Base-by-base conservation (phyloP, 1,140 invertebrate genomes). In the Eciton burchellii region DNA sequence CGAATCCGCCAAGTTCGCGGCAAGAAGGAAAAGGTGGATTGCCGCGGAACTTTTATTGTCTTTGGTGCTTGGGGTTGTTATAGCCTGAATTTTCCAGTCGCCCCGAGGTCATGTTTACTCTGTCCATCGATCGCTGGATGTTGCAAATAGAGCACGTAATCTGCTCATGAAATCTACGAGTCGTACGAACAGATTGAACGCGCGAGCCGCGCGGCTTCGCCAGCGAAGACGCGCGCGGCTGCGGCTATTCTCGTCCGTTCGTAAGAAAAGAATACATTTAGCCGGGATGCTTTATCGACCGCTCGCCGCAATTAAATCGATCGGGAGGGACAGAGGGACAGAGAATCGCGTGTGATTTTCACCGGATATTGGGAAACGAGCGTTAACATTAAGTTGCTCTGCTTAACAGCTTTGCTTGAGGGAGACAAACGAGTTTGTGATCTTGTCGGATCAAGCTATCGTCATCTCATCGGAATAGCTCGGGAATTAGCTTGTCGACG, bases 101-200 rank as follows among this genome's bases (percentile, higher is more conserved):
- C 24, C 21, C 66, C 74, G 63, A 79, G 63, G 74, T 70, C 74
- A 45, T 79, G 63, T 79, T 79, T 79, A 79, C 26, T 45, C 74
- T 79, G 1, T 56, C 49, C 70, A 79, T 79, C 43, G 74, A 79
- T 79, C 74, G 74, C 35, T 12, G 12, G 21, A 68, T 68, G 66
- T 79, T 35, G 65, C 74, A 68, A 79, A 68, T 77, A 79, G 21
- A 45, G 49, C 56, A 56, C 70, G 63, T 70, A 79, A 79, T 79
- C 74, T 79, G 56, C 63, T 79, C 70, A 79, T 70, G 35, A 79
- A 70, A 79, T 77, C 49, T 77, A 79, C 56, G 49, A 79, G 74
- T 79, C 70, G 43, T 56, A 68, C 35, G 41, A 79, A 56, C 45
- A 65, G 45, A 47, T 26, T 49, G 72, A 76, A 72, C 24, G 41